phyloP scores from a whole-genome alignment of 2,888 invertebrate genomes.

The Mantis religiosa region DNA sequence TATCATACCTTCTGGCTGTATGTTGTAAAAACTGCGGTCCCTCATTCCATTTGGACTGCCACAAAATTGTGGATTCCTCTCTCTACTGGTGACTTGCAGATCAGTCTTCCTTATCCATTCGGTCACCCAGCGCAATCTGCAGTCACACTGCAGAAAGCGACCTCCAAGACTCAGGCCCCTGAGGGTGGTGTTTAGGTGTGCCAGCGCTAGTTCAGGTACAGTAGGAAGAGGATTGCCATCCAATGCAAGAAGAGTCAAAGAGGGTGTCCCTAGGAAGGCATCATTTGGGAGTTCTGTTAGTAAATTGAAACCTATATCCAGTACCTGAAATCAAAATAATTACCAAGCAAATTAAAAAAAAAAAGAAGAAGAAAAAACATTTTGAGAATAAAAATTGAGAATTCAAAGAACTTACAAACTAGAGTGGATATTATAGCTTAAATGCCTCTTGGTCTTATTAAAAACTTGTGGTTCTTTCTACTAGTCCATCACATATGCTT shows the following conservation, averaged over 20 bases:
- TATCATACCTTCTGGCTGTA: conserved; percentile 65
- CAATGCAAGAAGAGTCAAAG: conserved; percentile 79
- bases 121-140: conserved; percentile 81
- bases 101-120: conserved; percentile 86
- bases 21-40: conserved; percentile 81
- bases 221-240: conserved; percentile 88
- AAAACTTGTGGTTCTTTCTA: no score
- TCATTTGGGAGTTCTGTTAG: conserved; percentile 74
- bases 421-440: no score
- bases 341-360: no score
- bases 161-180: conserved; percentile 85
- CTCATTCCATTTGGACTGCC: conserved; percentile 76
- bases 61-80: conserved; percentile 89
- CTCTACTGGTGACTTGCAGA: conserved; percentile 86
- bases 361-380: no score
- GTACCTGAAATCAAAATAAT: conserved; percentile 51
- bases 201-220: conserved; percentile 73
- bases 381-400: no score
- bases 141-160: conserved; percentile 83
- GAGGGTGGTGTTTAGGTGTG: conserved; percentile 74
- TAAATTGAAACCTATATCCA: conserved; percentile 90
- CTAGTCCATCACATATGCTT: no score
- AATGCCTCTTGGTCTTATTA: no score
- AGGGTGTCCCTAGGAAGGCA: conserved; percentile 77
- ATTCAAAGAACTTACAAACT: no score